Base-by-base conservation (phyloP, 2,797 vertebrate genomes). In the Sciurus vulgaris region DNA sequence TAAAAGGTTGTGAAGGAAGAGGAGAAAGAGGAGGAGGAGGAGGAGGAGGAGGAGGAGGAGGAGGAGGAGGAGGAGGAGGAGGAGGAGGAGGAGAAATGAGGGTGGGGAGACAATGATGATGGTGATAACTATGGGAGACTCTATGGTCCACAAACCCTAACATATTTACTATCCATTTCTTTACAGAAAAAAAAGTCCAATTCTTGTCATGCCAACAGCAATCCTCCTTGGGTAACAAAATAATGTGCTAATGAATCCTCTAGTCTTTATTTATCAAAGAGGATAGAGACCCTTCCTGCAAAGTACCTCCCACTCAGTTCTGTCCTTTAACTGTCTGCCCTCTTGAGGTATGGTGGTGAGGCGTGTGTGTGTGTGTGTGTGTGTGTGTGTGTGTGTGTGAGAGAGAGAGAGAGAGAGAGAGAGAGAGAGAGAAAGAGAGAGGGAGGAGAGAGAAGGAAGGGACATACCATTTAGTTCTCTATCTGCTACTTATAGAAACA, bases 221-320 rank as follows among this genome's bases (percentile, higher is more conserved):
- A 26, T 85, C 87, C 22, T 59, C 38, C 49, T 51, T 89, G 24
- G 49, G 63, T 63, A 96, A 33, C 38, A 84, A 88, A 96, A 76
- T 83, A 41, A 65, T 59, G 2, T 91, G 49, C 59, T 94, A 91
- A 65, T 86, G 5, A 82, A 47, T 70, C 91, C 95, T 14, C 63
- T 91, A 67, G 59, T 10, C 22, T 81, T 86, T 87, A 54, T 81
- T 77, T 77, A 69, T 67, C 47, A 28, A 79, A 72, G 41, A 49
- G 86, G 35, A 73, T 59, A 73, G 33, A 93, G 33, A 61, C 78
- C 69, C 74, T 17, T n/a, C 70, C 9, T 74, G 28, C n/a, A 79
- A 84, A 93, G 17, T 38, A 72, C 13, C 3, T 8, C n/a, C 35
- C 15, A 85, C 14, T 3, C 22, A 61, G 72, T 15, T 54, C 20